Conservation (phyloP, 2,888 invertebrate genomes). For the Cylindroiulus punctatus region DNA sequence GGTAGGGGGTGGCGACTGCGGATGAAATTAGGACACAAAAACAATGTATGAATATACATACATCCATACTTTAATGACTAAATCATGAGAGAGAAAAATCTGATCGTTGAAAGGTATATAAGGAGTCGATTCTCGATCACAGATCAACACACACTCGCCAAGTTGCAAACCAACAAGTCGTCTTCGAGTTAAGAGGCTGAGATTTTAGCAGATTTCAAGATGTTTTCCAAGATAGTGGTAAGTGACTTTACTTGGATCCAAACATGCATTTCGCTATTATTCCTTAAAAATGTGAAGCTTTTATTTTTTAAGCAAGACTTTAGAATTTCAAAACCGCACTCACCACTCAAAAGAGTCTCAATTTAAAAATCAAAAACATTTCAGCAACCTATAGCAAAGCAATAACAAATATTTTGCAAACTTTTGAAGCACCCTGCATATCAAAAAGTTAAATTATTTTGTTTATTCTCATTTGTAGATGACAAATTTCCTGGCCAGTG, state of each 20-base stretch:
- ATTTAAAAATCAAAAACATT: too few species aligned
- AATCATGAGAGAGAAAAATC: constrained; percentile 39
- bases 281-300: too few species aligned
- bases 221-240: constrained; percentile 48
- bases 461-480: too few species aligned
- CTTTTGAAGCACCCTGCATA: too few species aligned
- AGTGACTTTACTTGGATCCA: neutral
- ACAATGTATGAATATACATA: constrained; percentile 48
- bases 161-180: constrained; percentile 11
- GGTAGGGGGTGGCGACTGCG: constrained; percentile 3
- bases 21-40: constrained; percentile 46
- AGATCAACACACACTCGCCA: constrained; percentile 20
- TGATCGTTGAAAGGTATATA: constrained; percentile 35
- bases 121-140: constrained; percentile 41
- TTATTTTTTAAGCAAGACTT: too few species aligned
- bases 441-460: too few species aligned
- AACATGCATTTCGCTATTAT: neutral
- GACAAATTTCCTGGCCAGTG: too few species aligned
- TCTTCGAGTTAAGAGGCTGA: constrained; percentile 4
- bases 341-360: too few species aligned
- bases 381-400: too few species aligned
- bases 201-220: constrained; percentile 48
- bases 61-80: constrained; percentile 45
- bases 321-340: too few species aligned
- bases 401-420: too few species aligned